Base-by-base conservation (phyloP, 2,888 invertebrate species). In the Bembecia ichneumoniformis region DNA sequence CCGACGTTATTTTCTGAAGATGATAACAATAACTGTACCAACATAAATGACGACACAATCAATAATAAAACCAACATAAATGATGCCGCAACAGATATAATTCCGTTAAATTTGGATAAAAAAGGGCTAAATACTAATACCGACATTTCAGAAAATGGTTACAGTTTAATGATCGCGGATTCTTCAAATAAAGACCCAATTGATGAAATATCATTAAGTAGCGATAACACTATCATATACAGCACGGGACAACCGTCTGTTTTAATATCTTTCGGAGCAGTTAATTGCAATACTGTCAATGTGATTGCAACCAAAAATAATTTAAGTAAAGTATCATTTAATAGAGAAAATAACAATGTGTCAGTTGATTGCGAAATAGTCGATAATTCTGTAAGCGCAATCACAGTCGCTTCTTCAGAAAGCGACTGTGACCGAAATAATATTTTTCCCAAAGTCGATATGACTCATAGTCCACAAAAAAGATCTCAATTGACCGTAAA, bases 401-500 rank as follows among this genome's bases (percentile, higher is more conserved):
- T 28, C 7, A 28, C 28, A 28, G 28, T 28, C 9, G 28, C 28
- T 28, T 76, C 74, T 17, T 58, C 61, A 46, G 72, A 68, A 45
- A 66, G 64, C 51, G 68, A 66, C 50, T 36, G 56, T 7, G 68
- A 73, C 47, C 72, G 71, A 9, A 28, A 28, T 28, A 9, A 28
- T 28, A 28, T 28, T 28, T 28, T 9, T 28, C 28, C 28, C 28
- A 28, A 28, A 28, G 28, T 28, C 28, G 28, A 7, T 9, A 28
- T 9, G 28, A 28, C 28, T 28, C 28, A 28, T 7, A 66, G 49
- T 48, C 52, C 68, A 51, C 57, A 52, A 62, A 82, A 78, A 54
- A 76, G 74, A 51, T 56, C 68, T 14, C 62, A 68, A 14, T 69
- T 80, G 35, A 59, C 74, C 65, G 74, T 84, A 64, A 82, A 71